Percentiles rank a stretch among this genome's conserved stretches.
Conservation (phyloP, 2,797 vertebrate genomes). For the Chloroceryle inda region DNA sequence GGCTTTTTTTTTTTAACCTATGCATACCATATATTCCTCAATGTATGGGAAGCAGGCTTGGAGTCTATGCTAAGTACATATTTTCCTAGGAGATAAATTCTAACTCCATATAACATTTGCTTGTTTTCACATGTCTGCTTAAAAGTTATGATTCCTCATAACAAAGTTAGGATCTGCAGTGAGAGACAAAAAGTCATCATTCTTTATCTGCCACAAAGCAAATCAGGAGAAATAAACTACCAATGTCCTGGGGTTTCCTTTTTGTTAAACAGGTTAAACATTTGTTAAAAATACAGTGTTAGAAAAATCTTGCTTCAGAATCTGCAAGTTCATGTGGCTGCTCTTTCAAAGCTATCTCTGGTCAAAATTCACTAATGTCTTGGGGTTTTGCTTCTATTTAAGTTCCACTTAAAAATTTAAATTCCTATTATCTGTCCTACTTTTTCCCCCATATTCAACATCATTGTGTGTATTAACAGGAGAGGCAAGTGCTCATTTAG, state of each 20-base stretch:
- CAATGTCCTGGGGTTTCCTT: rapidly evolving
- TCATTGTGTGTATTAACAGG: slow-evolving; percentile 5
- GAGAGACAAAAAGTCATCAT: neutral
- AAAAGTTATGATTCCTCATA: neutral
- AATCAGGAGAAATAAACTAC: neutral
- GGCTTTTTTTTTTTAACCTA: neutral
- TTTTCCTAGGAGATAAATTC: neutral
- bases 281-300: neutral
- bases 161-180: neutral
- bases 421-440: neutral
- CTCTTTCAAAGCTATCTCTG: neutral
- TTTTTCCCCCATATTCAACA: neutral
- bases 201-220: neutral
- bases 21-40: neutral
- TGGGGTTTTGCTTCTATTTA: neutral
- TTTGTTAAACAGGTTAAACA: neutral
- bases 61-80: neutral
- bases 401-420: neutral
- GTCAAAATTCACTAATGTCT: neutral
- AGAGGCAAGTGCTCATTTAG: slow-evolving; percentile 9
- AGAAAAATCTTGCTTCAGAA: neutral
- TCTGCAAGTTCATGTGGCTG: neutral
- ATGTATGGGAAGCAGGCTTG: neutral
- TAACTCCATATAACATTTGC: neutral
- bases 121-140: neutral